A percentile compares a stretch with the other conserved stretches of the same genome.
phyloP scores from a whole-genome alignment of 2,888 invertebrate genomes.

The Chromoteleia sp. region DNA sequence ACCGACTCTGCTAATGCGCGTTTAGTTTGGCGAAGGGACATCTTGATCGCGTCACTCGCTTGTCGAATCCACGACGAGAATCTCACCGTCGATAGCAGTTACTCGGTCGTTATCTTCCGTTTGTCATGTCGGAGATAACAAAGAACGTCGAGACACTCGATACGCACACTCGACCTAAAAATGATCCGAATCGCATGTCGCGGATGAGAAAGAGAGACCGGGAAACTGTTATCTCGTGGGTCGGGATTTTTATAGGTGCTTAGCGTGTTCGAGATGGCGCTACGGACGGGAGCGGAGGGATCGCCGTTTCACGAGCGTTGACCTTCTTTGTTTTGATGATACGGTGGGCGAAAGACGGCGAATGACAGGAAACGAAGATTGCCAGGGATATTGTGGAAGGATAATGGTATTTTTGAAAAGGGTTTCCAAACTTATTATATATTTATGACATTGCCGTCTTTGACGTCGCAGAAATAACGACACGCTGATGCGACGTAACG shows the following conservation, averaged over 20 bases:
- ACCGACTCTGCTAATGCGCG: constrained; percentile 36
- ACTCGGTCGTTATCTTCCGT: constrained; percentile 56
- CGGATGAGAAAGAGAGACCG: constrained; percentile 36
- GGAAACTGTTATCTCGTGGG: constrained; percentile 53
- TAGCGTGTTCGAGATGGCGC: constrained; percentile 40
- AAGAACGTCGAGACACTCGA: constrained; percentile 45
- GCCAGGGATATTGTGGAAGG: background rate
- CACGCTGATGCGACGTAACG: too few species aligned
- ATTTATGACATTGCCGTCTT: too few species aligned
- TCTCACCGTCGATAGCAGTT: constrained; percentile 49
- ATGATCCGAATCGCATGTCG: constrained; percentile 49
- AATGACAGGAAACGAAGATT: constrained; percentile 38
- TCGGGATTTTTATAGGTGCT: constrained; percentile 53
- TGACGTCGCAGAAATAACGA: too few species aligned
- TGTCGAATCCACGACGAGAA: constrained; percentile 46
- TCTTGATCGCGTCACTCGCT: constrained; percentile 53
- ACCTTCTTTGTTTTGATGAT: constrained; percentile 58
- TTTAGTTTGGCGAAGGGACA: constrained; percentile 26
- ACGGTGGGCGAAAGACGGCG: constrained; percentile 40
- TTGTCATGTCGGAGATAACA: constrained; percentile 56
- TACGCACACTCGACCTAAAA: constrained; percentile 61
- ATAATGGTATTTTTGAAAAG: too few species aligned
- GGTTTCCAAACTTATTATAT: too few species aligned
- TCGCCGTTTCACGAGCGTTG: constrained; percentile 55
- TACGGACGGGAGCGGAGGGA: constrained; percentile 8